Conservation (phyloP, 2,888 invertebrate genomes). For the Drosophila suboccidentalis region DNA sequence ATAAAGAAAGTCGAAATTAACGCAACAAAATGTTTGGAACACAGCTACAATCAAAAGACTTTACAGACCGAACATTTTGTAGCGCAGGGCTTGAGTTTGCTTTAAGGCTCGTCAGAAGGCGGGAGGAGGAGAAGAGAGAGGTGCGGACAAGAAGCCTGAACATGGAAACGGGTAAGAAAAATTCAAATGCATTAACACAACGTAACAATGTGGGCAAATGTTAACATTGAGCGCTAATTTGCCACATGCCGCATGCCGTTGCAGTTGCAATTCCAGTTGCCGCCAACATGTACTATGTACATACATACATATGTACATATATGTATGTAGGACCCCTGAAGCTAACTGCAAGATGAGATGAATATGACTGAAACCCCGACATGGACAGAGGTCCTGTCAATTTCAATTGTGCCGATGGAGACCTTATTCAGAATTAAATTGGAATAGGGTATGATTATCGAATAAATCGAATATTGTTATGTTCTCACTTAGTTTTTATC, state of each 20-base stretch:
- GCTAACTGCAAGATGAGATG: conserved; percentile 4
- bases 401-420: conserved; percentile 27
- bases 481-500: background rate
- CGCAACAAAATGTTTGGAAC: too few relatives aligned
- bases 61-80: conserved; percentile 5
- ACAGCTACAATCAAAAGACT: too few relatives aligned
- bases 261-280: conserved; percentile 19
- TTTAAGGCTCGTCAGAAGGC: background rate
- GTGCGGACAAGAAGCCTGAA: background rate
- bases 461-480: background rate
- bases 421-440: background rate
- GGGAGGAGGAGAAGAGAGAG: background rate
- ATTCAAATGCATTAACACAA: conserved; percentile 76
- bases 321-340: conserved; percentile 7
- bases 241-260: conserved; percentile 48
- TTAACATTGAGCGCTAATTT: conserved; percentile 77
- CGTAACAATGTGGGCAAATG: conserved; percentile 75
- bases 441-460: background rate
- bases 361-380: conserved; percentile 15
- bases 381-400: conserved; percentile 35
- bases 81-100: conserved; percentile 12
- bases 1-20: too few relatives aligned
- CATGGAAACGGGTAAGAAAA: conserved; percentile 31
- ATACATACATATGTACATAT: too few relatives aligned
- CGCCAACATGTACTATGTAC: background rate